Conservation (phyloP, 2,113 vertebrate species). For the Hemiprocne comata region DNA sequence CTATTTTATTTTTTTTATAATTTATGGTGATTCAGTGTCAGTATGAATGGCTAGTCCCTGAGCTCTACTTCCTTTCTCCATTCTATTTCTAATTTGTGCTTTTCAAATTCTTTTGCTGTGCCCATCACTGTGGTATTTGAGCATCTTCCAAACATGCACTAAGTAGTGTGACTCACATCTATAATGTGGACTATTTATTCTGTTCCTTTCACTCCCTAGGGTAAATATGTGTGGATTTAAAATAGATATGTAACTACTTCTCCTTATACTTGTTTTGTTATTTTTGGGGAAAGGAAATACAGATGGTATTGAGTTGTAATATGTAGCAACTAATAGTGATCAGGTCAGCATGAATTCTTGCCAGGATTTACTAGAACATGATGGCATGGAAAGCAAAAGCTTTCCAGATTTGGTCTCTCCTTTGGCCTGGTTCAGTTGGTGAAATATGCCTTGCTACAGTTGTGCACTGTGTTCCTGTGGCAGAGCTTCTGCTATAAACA, state of each 20-base stretch:
- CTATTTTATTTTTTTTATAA: not conserved
- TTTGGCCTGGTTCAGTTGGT: constrained; percentile 32
- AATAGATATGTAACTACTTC: constrained; percentile 28
- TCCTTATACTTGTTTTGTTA: constrained; percentile 30
- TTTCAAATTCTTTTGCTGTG: constrained; percentile 3
- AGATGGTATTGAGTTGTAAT: constrained; percentile 60
- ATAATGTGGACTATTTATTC: constrained; percentile 61
- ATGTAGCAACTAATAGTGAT: constrained; percentile 58
- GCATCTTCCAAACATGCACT: constrained; percentile 58
- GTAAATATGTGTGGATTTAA: constrained; percentile 65
- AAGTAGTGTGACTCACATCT: constrained; percentile 64
- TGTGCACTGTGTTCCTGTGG: not conserved
- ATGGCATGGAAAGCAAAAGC: constrained; percentile 57
- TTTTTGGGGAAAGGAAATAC: constrained; percentile 21
- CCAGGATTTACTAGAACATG: constrained; percentile 62
- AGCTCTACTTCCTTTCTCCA: not conserved
- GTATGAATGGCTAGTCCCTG: constrained; percentile 41
- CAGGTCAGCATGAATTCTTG: constrained; percentile 67
- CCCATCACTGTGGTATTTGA: constrained; percentile 50
- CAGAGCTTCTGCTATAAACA: not conserved
- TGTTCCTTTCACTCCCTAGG: constrained; percentile 42
- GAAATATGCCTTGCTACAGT: not conserved
- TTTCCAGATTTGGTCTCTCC: constrained; percentile 52
- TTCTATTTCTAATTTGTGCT: constrained; percentile 49
- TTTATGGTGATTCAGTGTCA: constrained; percentile 23